Percentiles rank a stretch among this genome's conserved stretches.
Conservation (phyloP, 2,797 vertebrate genomes). For the Erpetoichthys calabaricus region DNA sequence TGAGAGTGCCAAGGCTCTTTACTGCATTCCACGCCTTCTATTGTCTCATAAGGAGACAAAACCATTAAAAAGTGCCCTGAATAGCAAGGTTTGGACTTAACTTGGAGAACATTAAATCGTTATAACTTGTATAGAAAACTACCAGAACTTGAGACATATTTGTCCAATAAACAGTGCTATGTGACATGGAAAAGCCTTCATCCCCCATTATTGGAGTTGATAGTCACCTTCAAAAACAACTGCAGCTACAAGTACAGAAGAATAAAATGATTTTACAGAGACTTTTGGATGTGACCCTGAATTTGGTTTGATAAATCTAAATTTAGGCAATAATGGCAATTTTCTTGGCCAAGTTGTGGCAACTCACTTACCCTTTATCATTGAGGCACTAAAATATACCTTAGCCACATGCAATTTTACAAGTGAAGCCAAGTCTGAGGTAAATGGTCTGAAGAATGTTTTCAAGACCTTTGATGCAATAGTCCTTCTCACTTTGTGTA, state of each 20-base stretch:
- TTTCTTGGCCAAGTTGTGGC: slow-evolving; percentile 13
- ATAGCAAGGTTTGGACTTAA: no score
- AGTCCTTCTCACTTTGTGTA: slow-evolving; percentile 11
- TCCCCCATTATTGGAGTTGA: slow-evolving; percentile 5
- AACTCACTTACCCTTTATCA: slow-evolving; percentile 10
- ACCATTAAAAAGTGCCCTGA: no score
- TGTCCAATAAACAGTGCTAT: slow-evolving; percentile 11
- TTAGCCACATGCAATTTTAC: slow-evolving; percentile 10
- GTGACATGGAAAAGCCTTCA: slow-evolving; percentile 16
- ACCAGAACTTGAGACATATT: slow-evolving; percentile 11
- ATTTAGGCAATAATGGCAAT: slow-evolving; percentile 11
- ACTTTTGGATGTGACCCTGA: slow-evolving; percentile 8
- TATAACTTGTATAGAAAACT: slow-evolving; percentile 9
- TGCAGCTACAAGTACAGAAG: slow-evolving; percentile 12
- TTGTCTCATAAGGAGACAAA: no score
- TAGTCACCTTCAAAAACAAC: slow-evolving; percentile 9
- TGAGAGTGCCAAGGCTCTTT: no score
- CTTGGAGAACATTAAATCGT: no score
- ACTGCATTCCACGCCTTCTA: no score
- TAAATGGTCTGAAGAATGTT: slow-evolving; percentile 11
- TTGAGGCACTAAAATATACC: slow-evolving; percentile 10
- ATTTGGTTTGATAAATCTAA: slow-evolving; percentile 13
- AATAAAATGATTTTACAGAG: slow-evolving; percentile 11
- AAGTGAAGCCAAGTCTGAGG: slow-evolving; percentile 15
- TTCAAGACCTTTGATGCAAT: slow-evolving; percentile 16